These are phyloP conservation scores for Onychostoma macrolepis DNA, from an alignment of 2,113 vertebrate species.

Conservation along the genomic window DNA sequence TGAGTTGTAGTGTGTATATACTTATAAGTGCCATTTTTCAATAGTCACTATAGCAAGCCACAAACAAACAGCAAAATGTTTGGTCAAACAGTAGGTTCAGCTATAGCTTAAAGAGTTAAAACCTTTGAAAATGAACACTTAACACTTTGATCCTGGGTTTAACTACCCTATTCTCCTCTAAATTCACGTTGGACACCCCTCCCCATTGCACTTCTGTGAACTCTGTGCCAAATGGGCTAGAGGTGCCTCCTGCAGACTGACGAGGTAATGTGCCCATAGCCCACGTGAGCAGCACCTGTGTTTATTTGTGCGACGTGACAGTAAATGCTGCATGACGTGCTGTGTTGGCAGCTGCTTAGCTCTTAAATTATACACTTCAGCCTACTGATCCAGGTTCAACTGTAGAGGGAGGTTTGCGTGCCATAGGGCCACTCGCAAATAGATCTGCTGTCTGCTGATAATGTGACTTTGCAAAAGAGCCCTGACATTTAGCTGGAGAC, in stretches of 20 bases:
- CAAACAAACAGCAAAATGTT: neutral
- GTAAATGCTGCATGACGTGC: conserved; percentile 65
- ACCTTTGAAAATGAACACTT: neutral
- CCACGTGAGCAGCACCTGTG: conserved; percentile 67
- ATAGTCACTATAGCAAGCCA: neutral
- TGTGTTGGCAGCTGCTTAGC: conserved; percentile 55
- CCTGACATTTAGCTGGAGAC: conserved; percentile 36
- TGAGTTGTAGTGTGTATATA: neutral
- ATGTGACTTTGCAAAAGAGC: conserved; percentile 15
- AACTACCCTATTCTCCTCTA: conserved; percentile 13
- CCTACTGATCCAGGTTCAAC: conserved; percentile 48
- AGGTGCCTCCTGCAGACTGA: neutral
- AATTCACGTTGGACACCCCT: neutral
- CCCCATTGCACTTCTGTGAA: neutral
- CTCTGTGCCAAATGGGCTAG: conserved; percentile 4
- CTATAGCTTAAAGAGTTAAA: neutral
- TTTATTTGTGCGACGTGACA: conserved; percentile 66
- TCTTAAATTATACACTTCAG: conserved; percentile 67
- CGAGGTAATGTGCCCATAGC: neutral
- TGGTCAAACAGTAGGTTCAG: neutral
- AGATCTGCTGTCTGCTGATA: conserved; percentile 6
- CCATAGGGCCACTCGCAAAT: neutral
- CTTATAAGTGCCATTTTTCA: neutral
- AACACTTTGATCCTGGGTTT: conserved; percentile 7
- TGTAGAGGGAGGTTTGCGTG: neutral